Evolutionary conservation across 1,140 invertebrate genomes (phyloP).

Genomic region (Rhopalosiphum padi): DNA sequence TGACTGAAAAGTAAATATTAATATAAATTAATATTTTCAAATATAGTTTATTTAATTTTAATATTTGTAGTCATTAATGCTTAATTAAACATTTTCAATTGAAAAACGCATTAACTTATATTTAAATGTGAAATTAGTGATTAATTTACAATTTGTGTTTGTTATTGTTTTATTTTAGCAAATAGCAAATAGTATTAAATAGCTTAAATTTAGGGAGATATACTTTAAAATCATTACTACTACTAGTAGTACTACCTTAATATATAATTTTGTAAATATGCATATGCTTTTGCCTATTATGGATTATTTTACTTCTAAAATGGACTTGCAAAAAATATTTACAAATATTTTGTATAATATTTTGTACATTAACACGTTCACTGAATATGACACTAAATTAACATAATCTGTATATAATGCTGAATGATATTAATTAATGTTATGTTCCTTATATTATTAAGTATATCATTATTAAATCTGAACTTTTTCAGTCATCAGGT

Average conservation of each 20-base stretch:
- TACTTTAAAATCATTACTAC: background rate
- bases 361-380: too few relatives aligned
- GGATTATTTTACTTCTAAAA: background rate
- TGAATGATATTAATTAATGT: too few relatives aligned
- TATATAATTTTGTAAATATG: conserved; percentile 5
- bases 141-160: conserved; percentile 6
- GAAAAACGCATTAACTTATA: background rate
- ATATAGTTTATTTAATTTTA: background rate
- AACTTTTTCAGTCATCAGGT: too few relatives aligned
- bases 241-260: background rate
- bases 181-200: background rate
- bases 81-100: background rate
- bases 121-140: background rate
- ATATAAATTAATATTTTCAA: background rate
- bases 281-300: background rate
- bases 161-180: background rate
- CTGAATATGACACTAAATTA: too few relatives aligned
- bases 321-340: too few relatives aligned
- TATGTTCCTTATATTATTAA: too few relatives aligned
- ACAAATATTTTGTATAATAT: background rate
- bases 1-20: conserved; percentile 43
- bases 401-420: too few relatives aligned
- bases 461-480: too few relatives aligned
- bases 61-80: background rate
- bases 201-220: background rate